Base-by-base conservation (phyloP, 2,113 vertebrate genomes). In the Cariama cristata region DNA sequence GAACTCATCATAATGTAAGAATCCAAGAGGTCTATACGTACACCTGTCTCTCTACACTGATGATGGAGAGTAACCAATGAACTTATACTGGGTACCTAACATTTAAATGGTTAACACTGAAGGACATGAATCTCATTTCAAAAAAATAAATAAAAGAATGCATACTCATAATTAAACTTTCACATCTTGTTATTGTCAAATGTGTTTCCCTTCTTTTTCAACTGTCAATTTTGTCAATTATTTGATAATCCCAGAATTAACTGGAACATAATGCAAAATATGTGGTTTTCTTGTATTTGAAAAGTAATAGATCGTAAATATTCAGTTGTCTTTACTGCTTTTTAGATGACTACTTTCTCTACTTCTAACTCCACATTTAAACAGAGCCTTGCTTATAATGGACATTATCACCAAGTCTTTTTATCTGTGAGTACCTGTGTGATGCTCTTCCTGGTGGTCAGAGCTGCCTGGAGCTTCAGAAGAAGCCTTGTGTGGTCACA, bases 211-310 rank as follows among this genome's bases (percentile, higher is more conserved):
- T 73, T 74, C 15, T 79, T 77, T 44, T 26, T 38, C 27, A 52
- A 14, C 7, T 6, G 2, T 33, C 6, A 42, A 1, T 73, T 74
- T 56, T 1, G 0, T 42, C 19, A 84, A 1, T 58, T 80, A 58
- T 33, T 30, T 35, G 23, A 32, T 49, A 60, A 32, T 38, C 30
- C 28, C 50, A 44, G 32, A 56, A 83, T 63, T 94, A 90, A 47
- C 9, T 77, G 33, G 32, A 59, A 67, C 4, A 92, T 8, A 50
- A 79, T 44, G 10, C 1, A 44, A 38, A 77, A 66, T 40, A 8
- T 0, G 0, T 52, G 8, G 2, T 86, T 80, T 67, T 82, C 32
- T 62, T 58, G 11, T n/a, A 14, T 21, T 26, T n/a, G 50, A 73
- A 60, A 24, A 32, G 0, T 21, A 35, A 32, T 14, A 58, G 8